Evolutionary conservation across 2,888 invertebrate species (phyloP).

Genomic region (Hanleya hanleyi): DNA sequence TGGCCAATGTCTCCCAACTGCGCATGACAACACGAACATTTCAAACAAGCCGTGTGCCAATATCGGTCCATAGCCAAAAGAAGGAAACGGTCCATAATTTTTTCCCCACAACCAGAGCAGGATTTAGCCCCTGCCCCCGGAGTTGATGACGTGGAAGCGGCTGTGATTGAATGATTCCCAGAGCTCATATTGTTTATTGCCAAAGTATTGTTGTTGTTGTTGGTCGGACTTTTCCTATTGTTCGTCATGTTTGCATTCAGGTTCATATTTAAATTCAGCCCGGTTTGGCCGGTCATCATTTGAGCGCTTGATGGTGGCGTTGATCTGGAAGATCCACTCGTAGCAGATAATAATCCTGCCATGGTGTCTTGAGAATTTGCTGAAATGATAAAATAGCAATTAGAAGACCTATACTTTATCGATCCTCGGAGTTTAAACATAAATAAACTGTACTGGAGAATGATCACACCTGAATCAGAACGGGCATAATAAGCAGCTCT

Average conservation of each 20-base stretch:
- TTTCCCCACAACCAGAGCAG: slow-evolving; percentile 91
- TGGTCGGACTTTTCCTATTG: neutral
- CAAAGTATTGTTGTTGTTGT: neutral
- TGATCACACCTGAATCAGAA: no score
- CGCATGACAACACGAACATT: slow-evolving; percentile 92
- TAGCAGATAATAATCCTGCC: neutral
- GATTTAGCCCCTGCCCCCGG: slow-evolving; percentile 65
- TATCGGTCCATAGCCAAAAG: slow-evolving; percentile 94
- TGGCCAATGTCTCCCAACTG: slow-evolving; percentile 92
- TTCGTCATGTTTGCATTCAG: neutral
- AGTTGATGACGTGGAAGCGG: slow-evolving; percentile 20
- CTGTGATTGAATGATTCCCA: slow-evolving; percentile 21
- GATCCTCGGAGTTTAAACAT: no score
- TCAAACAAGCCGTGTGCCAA: slow-evolving; percentile 96
- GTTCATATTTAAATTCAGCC: no score
- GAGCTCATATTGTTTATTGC: neutral
- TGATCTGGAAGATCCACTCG: neutral
- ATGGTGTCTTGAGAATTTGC: slow-evolving; percentile 2
- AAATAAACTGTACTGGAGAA: no score
- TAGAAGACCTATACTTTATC: no score
- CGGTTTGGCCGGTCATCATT: slow-evolving; percentile 3
- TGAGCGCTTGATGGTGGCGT: slow-evolving; percentile 3
- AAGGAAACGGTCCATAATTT: slow-evolving; percentile 93
- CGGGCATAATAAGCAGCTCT: no score
- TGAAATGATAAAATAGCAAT: neutral